Evolutionary conservation across 2,113 vertebrate genomes (phyloP), one percentile per base, ranked within the genome.

Genomic region (Nycticebus coucang): DNA sequence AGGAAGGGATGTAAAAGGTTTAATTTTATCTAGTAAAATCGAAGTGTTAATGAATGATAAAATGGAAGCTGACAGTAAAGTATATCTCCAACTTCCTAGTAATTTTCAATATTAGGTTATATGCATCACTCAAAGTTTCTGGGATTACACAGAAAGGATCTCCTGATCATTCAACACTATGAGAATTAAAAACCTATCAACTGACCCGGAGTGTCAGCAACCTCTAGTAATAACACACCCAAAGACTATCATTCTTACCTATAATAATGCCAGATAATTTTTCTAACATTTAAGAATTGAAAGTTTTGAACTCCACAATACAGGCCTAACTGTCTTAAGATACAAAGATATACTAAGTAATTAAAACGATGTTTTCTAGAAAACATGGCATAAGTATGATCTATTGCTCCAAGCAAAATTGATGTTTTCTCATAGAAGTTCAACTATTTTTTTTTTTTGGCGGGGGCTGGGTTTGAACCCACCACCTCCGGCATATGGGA

Each of bases 91-190:
- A 87, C 74, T 26, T 59, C 79, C n/a, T 6, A 93, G 82, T 78
- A 41, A 80, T 87, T 87, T 93, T 96, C 87, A 87, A 45, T 22
- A 55, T 41, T 57, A 86, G 17, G 19, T 62, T 81, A 93, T n/a
- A 84, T 33, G 17, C 22, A 88, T 81, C 28, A 91, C 64, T 26
- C 92, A 87, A 84, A 83, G 35, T 68, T 86, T 81, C 82, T 75
- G 21, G 37, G 74, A 26, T 72, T 13, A 68, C 22, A 88, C 28
- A 68, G 50, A 87, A 78, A 79, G 18, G 33, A 90, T 89, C 18
- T 64, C 19, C n/a, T 89, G 5, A 33, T 86, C 57, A 64, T 17
- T 21, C 82, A 85, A 57, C 41, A 57, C 9, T 68, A 66, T 57
- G n/a, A 4, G 53, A 74, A 89, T 60, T 66, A 59, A 41, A 92